Percentiles rank a stretch among this genome's conserved stretches.
Evolutionary conservation across 1,140 invertebrate species (phyloP).

Genomic region (Centruroides sculpturatus): DNA sequence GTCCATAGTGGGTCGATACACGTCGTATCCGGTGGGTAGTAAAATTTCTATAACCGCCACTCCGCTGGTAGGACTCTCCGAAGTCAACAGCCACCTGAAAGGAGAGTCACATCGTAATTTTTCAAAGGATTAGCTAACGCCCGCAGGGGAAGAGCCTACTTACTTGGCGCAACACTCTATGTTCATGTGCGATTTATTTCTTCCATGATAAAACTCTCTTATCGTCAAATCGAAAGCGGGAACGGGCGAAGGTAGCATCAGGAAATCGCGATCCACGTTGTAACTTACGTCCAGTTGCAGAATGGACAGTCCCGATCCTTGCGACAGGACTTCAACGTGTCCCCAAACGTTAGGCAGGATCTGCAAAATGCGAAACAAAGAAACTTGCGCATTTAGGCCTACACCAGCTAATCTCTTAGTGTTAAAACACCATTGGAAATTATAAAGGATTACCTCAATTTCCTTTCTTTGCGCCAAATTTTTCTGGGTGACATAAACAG

Average conservation of each 20-base stretch:
- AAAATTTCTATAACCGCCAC: conserved; percentile 40
- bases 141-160: conserved; percentile 6
- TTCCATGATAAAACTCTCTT: conserved; percentile 29
- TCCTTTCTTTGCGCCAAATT: conserved; percentile 19
- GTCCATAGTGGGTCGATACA: conserved; percentile 38
- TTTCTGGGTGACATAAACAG: conserved; percentile 23
- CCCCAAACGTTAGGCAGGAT: conserved; percentile 38
- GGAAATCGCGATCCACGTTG: conserved; percentile 39
- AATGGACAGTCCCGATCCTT: conserved; percentile 41
- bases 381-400: too few species aligned
- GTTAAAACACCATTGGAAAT: too few species aligned
- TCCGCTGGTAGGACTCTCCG: conserved; percentile 28
- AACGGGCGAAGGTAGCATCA: conserved; percentile 33
- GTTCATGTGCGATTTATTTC: conserved; percentile 42
- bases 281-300: conserved; percentile 40
- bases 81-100: conserved; percentile 25
- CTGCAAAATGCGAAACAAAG: conserved; percentile 19
- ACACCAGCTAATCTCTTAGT: too few species aligned
- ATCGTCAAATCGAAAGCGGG: conserved; percentile 34
- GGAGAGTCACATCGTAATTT: background rate
- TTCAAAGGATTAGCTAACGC: background rate
- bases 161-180: conserved; percentile 35
- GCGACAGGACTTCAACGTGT: conserved; percentile 35
- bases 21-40: conserved; percentile 41
- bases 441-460: conserved; percentile 10